Evolutionary conservation across 2,888 invertebrate genomes (phyloP).

Genomic region (Flabesymbios commensalis): DNA sequence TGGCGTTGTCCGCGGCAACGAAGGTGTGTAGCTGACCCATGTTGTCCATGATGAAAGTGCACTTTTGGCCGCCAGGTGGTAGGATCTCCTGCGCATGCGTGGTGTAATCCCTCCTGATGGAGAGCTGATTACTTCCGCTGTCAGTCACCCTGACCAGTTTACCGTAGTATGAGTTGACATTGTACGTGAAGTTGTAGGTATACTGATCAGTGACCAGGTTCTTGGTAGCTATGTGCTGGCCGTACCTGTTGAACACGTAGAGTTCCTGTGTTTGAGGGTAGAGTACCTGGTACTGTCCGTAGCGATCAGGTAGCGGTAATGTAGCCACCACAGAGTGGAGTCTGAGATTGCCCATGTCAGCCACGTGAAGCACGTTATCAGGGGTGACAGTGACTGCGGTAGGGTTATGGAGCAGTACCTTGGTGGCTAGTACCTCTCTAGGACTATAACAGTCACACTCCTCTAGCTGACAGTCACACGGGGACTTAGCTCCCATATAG

Average conservation of each 20-base stretch:
- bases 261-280: conserved; percentile 92
- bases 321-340: conserved; percentile 68
- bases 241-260: conserved; percentile 69
- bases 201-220: conserved; percentile 94
- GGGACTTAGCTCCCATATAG: conserved; percentile 86
- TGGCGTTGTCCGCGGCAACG: conserved; percentile 85
- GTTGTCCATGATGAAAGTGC: conserved; percentile 79
- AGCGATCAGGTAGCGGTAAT: conserved; percentile 43
- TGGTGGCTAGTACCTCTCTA: conserved; percentile 73
- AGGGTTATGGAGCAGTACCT: conserved; percentile 91
- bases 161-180: conserved; percentile 94
- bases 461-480: conserved; percentile 61
- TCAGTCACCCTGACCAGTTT: conserved; percentile 91
- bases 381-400: conserved; percentile 85
- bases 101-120: conserved; percentile 81
- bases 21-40: conserved; percentile 90
- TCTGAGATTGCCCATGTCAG: conserved; percentile 80
- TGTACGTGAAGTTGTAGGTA: conserved; percentile 93
- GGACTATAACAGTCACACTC: conserved; percentile 88
- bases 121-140: conserved; percentile 82
- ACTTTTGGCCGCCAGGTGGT: conserved; percentile 48
- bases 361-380: conserved; percentile 92
- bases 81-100: conserved; percentile 77
- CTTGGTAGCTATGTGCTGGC: conserved; percentile 93
- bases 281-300: conserved; percentile 80